Evolutionary conservation across 2,888 invertebrate species (phyloP).

Genomic region (Hypomecis atomaria): DNA sequence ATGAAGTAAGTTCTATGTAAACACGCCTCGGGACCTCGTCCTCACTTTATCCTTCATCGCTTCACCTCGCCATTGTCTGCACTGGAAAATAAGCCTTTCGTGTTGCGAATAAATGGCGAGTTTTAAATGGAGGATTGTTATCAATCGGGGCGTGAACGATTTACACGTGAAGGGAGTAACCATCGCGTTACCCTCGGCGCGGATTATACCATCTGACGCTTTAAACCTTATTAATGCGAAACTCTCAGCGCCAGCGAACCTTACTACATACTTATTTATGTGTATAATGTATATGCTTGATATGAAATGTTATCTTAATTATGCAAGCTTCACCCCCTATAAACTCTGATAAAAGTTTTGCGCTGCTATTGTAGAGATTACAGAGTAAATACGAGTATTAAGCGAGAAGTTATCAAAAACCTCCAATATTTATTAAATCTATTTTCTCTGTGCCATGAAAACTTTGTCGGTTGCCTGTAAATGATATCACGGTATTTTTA

Average conservation of each 20-base stretch:
- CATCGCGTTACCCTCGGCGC: constrained; percentile 62
- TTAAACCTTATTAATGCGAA: constrained; percentile 67
- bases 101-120: constrained; percentile 47
- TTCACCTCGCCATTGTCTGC: constrained; percentile 51
- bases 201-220: constrained; percentile 69
- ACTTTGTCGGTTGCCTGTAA: constrained; percentile 27
- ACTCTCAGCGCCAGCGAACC: constrained; percentile 46
- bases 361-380: background rate
- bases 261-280: constrained; percentile 36
- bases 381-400: constrained; percentile 14
- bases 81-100: constrained; percentile 65
- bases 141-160: constrained; percentile 62
- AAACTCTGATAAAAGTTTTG: constrained; percentile 12
- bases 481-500: constrained; percentile 33
- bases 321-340: background rate
- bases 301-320: constrained; percentile 11
- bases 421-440: constrained; percentile 27
- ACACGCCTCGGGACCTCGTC: constrained; percentile 73
- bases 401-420: constrained; percentile 12
- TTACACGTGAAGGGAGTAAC: constrained; percentile 66
- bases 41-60: constrained; percentile 69
- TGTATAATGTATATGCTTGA: constrained; percentile 15
- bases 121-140: constrained; percentile 47
- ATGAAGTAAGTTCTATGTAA: constrained; percentile 81
- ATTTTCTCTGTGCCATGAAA: constrained; percentile 21